Evolutionary conservation across 2,113 vertebrate genomes (phyloP), one percentile per base, ranked within the genome.

Genomic region (Scomber scombrus): DNA sequence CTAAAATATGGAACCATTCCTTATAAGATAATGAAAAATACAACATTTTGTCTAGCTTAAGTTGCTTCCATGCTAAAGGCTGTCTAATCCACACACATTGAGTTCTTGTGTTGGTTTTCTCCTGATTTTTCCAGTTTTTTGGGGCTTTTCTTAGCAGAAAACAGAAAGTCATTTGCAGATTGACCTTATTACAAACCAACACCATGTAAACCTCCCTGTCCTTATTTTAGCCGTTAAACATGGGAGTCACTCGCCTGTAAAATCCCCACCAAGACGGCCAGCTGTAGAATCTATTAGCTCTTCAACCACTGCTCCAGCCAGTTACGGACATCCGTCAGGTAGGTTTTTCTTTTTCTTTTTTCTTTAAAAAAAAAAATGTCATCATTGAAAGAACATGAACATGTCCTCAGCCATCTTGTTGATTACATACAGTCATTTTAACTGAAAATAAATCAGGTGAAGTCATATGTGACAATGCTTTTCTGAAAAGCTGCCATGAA

Each of bases 381-480:
- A 51, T 55, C 23, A 74, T 77, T 58, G 34, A 56, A 75, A 23
- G 58, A 52, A 18, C 58, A 71, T 31, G 29, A 55, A 49, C 23
- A 12, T 16, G 18, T 31, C 71, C 34, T 71, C 72, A 68, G 40
- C 23, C 69, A 29, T 88, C 47, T 50, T 86, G 73, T 88, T 86
- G 84, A 75, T 88, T 81, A 78, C 34, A 71, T 67, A 40, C 58
- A 58, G 49, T 66, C 13, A 52, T 65, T 65, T 57, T 55, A 62
- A 47, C 23, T 70, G 21, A 79, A 88, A 88, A 78, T 75, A 57
- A 82, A 83, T 75, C 57, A 76, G 81, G 80, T 82, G 61, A 87
- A 87, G 70, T 88, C 62, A 57, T 50, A 87, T 76, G 75, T 89
- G 89, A 92, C 86, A 87, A 89, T 89, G 79, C 67, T 78, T 88